Percentiles rank a stretch among this genome's conserved stretches.
Conservation (phyloP, 2,113 vertebrate genomes). For the Paralichthys olivaceus region DNA sequence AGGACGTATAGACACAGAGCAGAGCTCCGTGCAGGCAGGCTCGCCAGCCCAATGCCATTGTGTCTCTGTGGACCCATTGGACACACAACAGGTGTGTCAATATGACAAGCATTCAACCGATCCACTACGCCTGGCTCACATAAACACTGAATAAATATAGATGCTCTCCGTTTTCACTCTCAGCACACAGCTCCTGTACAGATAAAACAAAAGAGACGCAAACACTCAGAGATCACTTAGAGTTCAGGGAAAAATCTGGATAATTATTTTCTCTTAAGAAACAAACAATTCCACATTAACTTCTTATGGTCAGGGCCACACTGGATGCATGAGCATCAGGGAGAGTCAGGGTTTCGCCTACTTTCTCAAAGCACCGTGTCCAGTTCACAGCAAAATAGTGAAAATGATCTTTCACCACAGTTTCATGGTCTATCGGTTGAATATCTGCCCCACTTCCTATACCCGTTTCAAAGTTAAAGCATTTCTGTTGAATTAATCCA, state of each 20-base stretch:
- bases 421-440: too few relatives aligned
- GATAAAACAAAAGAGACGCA: conserved; percentile 48
- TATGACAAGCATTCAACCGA: conserved; percentile 69
- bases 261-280: neutral
- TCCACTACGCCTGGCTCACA: conserved; percentile 54
- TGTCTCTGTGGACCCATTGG: conserved; percentile 69
- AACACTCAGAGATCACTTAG: conserved; percentile 28
- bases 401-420: too few relatives aligned
- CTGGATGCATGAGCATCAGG: too few relatives aligned
- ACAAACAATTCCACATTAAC: neutral
- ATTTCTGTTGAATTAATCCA: too few relatives aligned
- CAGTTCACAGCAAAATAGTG: too few relatives aligned
- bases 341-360: too few relatives aligned
- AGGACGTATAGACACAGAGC: conserved; percentile 22
- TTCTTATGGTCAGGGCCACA: neutral
- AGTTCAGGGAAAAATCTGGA: conserved; percentile 34
- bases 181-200: conserved; percentile 38
- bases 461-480: too few relatives aligned
- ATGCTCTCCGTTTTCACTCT: conserved; percentile 67
- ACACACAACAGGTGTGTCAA: conserved; percentile 82
- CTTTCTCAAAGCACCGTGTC: neutral
- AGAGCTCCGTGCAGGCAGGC: neutral
- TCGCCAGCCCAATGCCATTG: conserved; percentile 57
- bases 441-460: too few relatives aligned
- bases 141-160: conserved; percentile 74